A percentile compares a stretch with the other conserved stretches of the same genome.
These are phyloP conservation scores for Sebastes kiyomatsui DNA, from an alignment of 2,797 vertebrate species.

Conservation along the genomic window DNA sequence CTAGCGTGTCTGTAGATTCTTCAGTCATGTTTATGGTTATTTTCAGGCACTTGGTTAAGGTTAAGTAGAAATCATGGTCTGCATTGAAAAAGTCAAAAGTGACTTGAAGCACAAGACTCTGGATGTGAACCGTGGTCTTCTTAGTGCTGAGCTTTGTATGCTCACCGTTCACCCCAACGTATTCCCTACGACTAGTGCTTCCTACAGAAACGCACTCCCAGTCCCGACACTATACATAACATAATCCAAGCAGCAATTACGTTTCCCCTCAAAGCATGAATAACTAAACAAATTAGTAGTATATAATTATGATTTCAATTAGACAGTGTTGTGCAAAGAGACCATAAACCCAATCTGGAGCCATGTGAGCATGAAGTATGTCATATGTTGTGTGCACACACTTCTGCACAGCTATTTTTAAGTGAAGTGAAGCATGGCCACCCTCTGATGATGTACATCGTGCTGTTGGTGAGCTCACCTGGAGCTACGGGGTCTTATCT, in stretches of 20 bases:
- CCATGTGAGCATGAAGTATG: constrained; percentile 4
- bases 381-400: constrained; percentile 32
- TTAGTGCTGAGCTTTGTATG: not conserved
- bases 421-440: constrained; percentile 37
- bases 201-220: not conserved
- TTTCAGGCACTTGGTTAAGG: not conserved
- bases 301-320: not conserved
- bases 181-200: not conserved
- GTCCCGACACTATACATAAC: not conserved
- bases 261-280: not conserved
- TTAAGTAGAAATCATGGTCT: not conserved
- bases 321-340: not conserved
- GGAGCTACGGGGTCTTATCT: constrained; percentile 64
- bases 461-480: constrained; percentile 68
- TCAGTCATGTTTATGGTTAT: not conserved
- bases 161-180: not conserved
- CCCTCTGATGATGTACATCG: constrained; percentile 66
- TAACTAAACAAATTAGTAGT: not conserved
- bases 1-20: not conserved
- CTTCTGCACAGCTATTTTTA: constrained; percentile 59
- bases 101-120: not conserved
- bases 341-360: not conserved
- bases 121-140: not conserved
- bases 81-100: not conserved
- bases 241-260: not conserved